Percentiles rank a stretch among this genome's conserved stretches.
These are phyloP conservation scores for Gorsachius goisagi DNA, from an alignment of 2,113 vertebrate species.

Conservation along the genomic window DNA sequence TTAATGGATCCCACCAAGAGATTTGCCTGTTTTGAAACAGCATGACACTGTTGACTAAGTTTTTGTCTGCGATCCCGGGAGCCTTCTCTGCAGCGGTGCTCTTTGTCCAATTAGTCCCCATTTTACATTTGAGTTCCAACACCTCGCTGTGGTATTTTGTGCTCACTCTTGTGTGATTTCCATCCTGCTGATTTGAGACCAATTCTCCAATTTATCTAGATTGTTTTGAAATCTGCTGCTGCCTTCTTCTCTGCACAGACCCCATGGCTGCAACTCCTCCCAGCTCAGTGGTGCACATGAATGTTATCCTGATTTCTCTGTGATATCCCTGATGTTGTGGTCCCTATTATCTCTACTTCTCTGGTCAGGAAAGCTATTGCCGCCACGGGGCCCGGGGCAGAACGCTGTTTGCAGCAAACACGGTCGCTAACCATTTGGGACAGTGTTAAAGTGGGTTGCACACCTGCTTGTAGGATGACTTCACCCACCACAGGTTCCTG, in stretches of 20 bases:
- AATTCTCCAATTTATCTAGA: slow-evolving; percentile 18
- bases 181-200: slow-evolving; percentile 39
- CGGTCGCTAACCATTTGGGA: neutral
- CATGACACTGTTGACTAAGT: neutral
- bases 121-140: neutral
- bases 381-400: rapidly evolving
- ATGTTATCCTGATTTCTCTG: neutral
- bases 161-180: neutral
- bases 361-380: neutral
- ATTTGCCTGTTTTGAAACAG: slow-evolving; percentile 25
- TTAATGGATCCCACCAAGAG: neutral
- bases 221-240: slow-evolving; percentile 23
- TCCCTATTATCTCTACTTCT: neutral
- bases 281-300: neutral
- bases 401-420: neutral
- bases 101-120: slow-evolving; percentile 24
- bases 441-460: neutral
- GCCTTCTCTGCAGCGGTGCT: neutral
- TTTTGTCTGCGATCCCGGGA: neutral
- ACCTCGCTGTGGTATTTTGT: slow-evolving; percentile 14
- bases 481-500: neutral
- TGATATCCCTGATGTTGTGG: neutral
- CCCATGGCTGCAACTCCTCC: neutral
- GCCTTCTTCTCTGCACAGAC: neutral
- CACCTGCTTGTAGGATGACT: neutral